Evolutionary conservation across 2,797 vertebrate genomes (phyloP).

Genomic region (Pipistrellus kuhlii): DNA sequence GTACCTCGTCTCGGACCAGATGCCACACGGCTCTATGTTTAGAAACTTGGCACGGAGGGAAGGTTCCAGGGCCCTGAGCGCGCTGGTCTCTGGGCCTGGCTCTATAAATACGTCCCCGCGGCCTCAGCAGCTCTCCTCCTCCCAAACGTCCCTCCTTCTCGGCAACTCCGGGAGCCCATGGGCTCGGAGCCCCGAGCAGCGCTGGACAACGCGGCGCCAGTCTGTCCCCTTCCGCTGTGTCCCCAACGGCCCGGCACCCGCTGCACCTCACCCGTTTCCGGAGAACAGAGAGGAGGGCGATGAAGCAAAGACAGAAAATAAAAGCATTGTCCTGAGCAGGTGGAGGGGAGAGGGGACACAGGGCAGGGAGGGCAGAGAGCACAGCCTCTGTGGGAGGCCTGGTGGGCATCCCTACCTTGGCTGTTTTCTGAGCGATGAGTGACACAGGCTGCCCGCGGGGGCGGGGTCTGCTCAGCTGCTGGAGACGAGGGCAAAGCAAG

Average conservation of each 20-base stretch:
- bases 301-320: neutral
- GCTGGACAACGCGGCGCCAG: fast-evolving
- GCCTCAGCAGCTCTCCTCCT: conserved; percentile 1
- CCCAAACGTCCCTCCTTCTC: neutral
- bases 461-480: neutral
- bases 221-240: fast-evolving
- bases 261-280: neutral
- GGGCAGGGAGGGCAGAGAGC: no score
- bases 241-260: neutral
- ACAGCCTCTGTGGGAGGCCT: fast-evolving
- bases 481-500: no score
- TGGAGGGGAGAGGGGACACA: neutral
- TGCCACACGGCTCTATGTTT: conserved; percentile 72
- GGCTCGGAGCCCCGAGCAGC: no score
- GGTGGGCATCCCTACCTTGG: neutral
- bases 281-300: neutral
- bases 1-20: conserved; percentile 35
- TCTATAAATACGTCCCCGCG: conserved; percentile 70
- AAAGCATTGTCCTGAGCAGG: neutral
- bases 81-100: conserved; percentile 56
- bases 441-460: neutral
- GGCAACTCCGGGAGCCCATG: neutral
- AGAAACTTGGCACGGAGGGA: neutral
- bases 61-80: conserved; percentile 47
- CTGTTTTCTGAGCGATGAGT: neutral